A percentile compares a stretch with the other conserved stretches of the same genome.
Conservation (phyloP, 2,888 invertebrate genomes). For the Lysandra bellargus region DNA sequence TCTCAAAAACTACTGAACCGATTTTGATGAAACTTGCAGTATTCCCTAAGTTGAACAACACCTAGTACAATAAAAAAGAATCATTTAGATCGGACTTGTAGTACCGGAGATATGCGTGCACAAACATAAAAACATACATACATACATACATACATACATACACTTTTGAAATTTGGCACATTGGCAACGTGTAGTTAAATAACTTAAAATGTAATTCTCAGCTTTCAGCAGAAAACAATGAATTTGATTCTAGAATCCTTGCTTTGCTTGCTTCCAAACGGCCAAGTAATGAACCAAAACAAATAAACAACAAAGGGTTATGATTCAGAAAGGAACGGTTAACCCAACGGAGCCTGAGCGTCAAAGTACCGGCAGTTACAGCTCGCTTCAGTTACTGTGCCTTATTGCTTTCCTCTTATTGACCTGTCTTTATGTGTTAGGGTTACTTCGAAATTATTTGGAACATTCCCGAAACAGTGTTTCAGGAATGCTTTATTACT, state of each 20-base stretch:
- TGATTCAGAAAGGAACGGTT: constrained; percentile 10
- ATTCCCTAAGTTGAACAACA: too few relatives aligned
- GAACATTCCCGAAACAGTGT: background rate
- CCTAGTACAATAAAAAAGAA: too few relatives aligned
- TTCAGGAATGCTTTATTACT: background rate
- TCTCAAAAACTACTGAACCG: too few relatives aligned
- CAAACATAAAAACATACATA: too few relatives aligned
- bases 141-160: too few relatives aligned
- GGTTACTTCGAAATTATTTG: background rate
- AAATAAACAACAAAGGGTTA: constrained; percentile 16
- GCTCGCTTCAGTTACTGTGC: background rate
- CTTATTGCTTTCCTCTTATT: constrained; percentile 7
- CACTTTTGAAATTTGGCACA: too few relatives aligned
- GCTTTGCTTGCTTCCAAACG: background rate
- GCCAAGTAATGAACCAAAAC: constrained; percentile 5
- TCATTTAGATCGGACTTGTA: too few relatives aligned
- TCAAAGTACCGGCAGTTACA: background rate
- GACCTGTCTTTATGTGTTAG: background rate
- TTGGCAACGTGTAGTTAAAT: too few relatives aligned
- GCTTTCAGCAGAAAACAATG: background rate
- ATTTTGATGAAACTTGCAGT: too few relatives aligned
- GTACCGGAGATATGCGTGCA: too few relatives aligned
- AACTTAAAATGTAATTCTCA: too few relatives aligned
- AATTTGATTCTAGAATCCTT: background rate
- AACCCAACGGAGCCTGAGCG: background rate